A percentile compares a stretch with the other conserved stretches of the same genome.
phyloP scores from a whole-genome alignment of 1,140 invertebrate genomes.

The Stegodyphus dumicola region DNA sequence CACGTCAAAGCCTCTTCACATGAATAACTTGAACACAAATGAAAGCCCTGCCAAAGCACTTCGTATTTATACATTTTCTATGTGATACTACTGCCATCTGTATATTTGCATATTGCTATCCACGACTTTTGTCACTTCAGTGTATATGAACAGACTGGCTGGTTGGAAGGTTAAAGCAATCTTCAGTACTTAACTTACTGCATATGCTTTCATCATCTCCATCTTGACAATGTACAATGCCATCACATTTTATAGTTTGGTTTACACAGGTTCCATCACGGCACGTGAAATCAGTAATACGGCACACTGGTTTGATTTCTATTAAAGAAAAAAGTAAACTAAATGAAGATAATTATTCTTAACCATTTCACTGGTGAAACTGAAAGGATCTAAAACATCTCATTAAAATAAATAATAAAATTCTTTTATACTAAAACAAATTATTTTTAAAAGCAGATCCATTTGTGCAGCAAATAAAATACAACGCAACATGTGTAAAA shows the following conservation, averaged over 20 bases:
- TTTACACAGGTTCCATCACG: conserved; percentile 68
- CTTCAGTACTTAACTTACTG: conserved; percentile 31
- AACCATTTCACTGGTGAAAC: neutral
- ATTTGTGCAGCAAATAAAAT: too few relatives aligned
- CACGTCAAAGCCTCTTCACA: too few relatives aligned
- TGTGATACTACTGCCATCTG: too few relatives aligned
- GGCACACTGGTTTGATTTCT: conserved; percentile 43
- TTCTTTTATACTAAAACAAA: neutral
- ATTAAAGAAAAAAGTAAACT: neutral
- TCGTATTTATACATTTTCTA: too few relatives aligned
- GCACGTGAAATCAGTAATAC: conserved; percentile 62
- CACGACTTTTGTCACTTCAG: too few relatives aligned
- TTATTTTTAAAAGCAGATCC: too few relatives aligned
- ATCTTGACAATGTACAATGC: conserved; percentile 86
- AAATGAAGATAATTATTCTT: neutral
- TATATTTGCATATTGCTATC: too few relatives aligned
- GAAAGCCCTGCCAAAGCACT: too few relatives aligned
- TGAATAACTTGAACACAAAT: too few relatives aligned
- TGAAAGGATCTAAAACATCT: neutral
- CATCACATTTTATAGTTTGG: conserved; percentile 83
- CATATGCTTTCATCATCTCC: conserved; percentile 80
- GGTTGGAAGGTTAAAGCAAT: too few relatives aligned
- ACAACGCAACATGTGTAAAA: too few relatives aligned
- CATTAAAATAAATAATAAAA: neutral
- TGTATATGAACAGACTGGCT: too few relatives aligned